Evolutionary conservation across 2,888 invertebrate genomes (phyloP).

Genomic region (Priocnemis perturbator): DNA sequence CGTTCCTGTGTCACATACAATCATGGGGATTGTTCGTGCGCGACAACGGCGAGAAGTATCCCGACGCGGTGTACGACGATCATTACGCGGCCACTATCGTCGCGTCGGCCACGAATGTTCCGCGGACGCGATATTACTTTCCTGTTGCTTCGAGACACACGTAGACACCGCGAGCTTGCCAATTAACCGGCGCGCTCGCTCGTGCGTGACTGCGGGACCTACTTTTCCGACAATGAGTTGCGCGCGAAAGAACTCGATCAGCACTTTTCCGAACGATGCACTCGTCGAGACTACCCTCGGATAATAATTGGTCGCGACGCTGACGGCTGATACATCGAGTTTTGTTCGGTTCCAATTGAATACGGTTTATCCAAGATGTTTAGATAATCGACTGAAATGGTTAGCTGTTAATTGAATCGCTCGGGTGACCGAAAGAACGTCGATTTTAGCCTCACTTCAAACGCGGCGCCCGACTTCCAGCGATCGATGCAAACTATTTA

Average conservation of each 20-base stretch:
- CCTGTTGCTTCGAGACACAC: slow-evolving; percentile 14
- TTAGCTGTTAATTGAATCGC: too few species aligned
- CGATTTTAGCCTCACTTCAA: too few species aligned
- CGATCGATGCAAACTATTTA: too few species aligned
- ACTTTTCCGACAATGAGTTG: slow-evolving; percentile 12
- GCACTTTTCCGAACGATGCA: neutral
- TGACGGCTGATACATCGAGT: too few species aligned
- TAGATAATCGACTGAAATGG: too few species aligned
- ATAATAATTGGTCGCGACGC: too few species aligned
- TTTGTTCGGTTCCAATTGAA: too few species aligned
- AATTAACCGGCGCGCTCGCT: slow-evolving; percentile 39
- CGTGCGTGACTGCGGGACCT: slow-evolving; percentile 18
- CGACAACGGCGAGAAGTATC: slow-evolving; percentile 19
- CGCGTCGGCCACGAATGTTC: neutral
- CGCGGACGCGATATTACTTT: slow-evolving; percentile 22
- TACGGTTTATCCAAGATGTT: too few species aligned
- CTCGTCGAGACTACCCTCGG: too few species aligned
- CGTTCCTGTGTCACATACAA: slow-evolving; percentile 46
- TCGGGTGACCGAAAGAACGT: too few species aligned
- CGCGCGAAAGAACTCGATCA: neutral
- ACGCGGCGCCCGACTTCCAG: too few species aligned
- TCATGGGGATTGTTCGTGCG: slow-evolving; percentile 50
- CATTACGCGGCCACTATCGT: neutral
- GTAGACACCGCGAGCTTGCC: slow-evolving; percentile 22
- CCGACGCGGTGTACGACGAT: slow-evolving; percentile 8